Percentiles rank a stretch among this genome's conserved stretches.
Conservation (phyloP, 2,888 invertebrate species). For the Chrysotoxum bicinctum region DNA sequence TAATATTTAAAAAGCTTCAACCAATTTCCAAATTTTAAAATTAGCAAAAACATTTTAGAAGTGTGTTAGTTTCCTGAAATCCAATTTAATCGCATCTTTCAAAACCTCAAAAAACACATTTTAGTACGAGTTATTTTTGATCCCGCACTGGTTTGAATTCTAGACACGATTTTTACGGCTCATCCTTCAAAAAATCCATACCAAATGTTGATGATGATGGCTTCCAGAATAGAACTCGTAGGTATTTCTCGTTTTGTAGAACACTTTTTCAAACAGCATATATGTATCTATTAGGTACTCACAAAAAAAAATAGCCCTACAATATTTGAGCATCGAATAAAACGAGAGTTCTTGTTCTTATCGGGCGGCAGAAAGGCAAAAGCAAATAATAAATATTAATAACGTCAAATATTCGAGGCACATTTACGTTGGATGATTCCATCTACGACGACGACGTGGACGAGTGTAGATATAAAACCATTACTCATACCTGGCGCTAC, state of each 20-base stretch:
- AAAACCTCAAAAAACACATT: not conserved
- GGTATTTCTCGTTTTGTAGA: conserved; percentile 12
- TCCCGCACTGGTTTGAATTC: conserved; percentile 41
- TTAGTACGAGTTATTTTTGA: not conserved
- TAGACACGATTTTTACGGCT: conserved; percentile 51
- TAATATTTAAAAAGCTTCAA: too few species aligned
- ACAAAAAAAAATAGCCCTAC: conserved; percentile 1
- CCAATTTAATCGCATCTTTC: not conserved
- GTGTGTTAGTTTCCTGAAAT: too few species aligned
- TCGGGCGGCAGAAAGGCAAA: conserved; percentile 40
- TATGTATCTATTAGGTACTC: not conserved
- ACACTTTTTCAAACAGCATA: not conserved
- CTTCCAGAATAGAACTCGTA: conserved; percentile 34
- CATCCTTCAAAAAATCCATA: conserved; percentile 46
- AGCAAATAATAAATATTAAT: conserved; percentile 72
- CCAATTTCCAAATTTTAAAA: too few species aligned
- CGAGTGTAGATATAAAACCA: conserved; percentile 65
- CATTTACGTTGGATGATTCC: conserved; percentile 58
- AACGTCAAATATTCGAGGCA: conserved; percentile 68
- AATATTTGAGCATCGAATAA: conserved; percentile 54
- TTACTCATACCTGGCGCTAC: conserved; percentile 68
- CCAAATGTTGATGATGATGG: conserved; percentile 44
- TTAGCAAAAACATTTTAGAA: too few species aligned
- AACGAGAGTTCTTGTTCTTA: conserved; percentile 53
- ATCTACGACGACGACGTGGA: conserved; percentile 50